Evolutionary conservation across 2,113 vertebrate species (phyloP).

Genomic region (Mormoops blainvillei): DNA sequence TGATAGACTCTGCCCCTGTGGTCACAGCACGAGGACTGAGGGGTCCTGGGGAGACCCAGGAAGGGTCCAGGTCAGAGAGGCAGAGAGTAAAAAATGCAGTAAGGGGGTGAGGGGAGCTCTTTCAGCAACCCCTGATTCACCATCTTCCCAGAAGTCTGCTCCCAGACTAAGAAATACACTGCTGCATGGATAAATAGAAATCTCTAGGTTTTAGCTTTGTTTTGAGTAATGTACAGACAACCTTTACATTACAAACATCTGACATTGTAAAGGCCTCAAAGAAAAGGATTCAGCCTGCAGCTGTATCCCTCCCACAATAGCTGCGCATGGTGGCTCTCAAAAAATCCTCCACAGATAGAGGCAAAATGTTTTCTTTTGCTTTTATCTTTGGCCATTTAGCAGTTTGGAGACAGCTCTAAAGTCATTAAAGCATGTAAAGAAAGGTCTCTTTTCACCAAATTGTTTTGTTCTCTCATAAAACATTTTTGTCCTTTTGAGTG

Average conservation of each 20-base stretch:
- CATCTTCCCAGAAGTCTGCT: background rate
- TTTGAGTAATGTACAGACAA: background rate
- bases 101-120: background rate
- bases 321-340: background rate
- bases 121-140: background rate
- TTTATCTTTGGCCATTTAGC: background rate
- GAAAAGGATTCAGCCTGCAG: background rate
- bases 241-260: background rate
- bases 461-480: conserved; percentile 30
- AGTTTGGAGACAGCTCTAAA: conserved; percentile 5
- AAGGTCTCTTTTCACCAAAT: conserved; percentile 21
- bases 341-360: background rate
- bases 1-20: too few species aligned
- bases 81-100: background rate
- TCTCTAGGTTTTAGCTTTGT: background rate
- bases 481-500: conserved; percentile 11
- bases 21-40: background rate
- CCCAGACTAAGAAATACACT: background rate
- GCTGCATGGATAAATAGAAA: background rate
- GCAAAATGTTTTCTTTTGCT: background rate
- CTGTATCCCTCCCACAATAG: background rate
- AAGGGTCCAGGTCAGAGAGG: background rate
- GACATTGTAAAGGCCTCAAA: background rate
- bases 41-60: background rate
- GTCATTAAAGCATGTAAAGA: background rate